Evolutionary conservation across 1,140 invertebrate genomes (phyloP), one percentile per base, ranked within the genome.

Genomic region (Pseudomyrmex gracilis): DNA sequence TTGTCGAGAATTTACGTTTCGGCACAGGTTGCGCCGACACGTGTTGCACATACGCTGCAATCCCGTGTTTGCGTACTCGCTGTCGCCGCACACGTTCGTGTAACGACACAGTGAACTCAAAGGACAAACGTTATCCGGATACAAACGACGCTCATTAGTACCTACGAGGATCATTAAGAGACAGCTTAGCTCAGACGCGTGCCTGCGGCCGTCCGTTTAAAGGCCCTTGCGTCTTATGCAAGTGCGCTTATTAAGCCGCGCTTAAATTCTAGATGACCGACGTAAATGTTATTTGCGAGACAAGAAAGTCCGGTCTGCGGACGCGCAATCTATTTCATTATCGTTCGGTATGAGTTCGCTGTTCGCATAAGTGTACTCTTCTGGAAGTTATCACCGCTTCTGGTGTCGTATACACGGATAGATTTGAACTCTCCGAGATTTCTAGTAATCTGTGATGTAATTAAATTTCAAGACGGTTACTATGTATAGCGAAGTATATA

Each of bases 71-170:
- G 64, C 53, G 51, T 70, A 45, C 66, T 45, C 55, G 49, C 34
- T 80, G 66, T 20, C 53, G 24, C 66, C 58, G 76, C 76, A 80
- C 76, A 60, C 34, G 34, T 87, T 84, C 76, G 70, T 70, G 68
- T 87, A 87, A 87, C 85, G 82, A 76, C 82, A 82, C 82, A 67
- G 45, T 74, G 85, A 83, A 80, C 85, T 87, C 86, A 87, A 87
- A 87, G 86, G 82, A 84, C 86, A 87, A 87, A 87, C 77, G 86
- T 82, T 86, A 64, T 73, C 51, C 73, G 85, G 85, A 84, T 87
- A 84, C 68, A 87, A 87, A 86, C 86, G 68, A 61, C 73, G 71
- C 76, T 88, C 86, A 85, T 88, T 88, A 88, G 87, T 83, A 88
- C 66, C 71, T 85, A 83, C 60, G 86, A 83, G 83, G 73, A 88